These are phyloP conservation scores for Patella pellucida DNA, from an alignment of 2,888 invertebrate species.

Conservation along the genomic window DNA sequence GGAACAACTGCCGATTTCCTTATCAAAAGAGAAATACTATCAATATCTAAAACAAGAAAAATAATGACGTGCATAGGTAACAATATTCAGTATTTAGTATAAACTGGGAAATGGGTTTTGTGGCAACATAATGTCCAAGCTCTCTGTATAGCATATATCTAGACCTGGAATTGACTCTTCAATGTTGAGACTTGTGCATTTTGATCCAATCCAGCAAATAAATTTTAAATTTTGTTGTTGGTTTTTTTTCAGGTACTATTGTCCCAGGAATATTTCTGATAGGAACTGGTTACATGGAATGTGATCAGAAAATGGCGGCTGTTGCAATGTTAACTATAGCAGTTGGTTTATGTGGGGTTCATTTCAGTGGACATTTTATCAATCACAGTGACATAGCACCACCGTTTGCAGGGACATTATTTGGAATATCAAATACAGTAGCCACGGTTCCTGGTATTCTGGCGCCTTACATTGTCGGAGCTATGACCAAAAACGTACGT, in stretches of 20 bases:
- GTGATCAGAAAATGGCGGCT: conserved; percentile 42
- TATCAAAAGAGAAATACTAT: conserved; percentile 23
- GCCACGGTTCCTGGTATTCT: conserved; percentile 42
- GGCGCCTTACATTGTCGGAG: conserved; percentile 41
- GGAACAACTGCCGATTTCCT: conserved; percentile 28
- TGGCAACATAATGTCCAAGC: too few species aligned
- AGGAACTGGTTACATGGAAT: conserved; percentile 52
- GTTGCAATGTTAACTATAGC: conserved; percentile 48
- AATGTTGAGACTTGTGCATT: too few species aligned
- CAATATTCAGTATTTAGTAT: background rate
- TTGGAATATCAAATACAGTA: conserved; percentile 36
- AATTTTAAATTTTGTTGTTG: background rate
- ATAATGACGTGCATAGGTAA: conserved; percentile 28
- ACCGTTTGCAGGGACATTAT: conserved; percentile 38
- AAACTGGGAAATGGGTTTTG: too few species aligned
- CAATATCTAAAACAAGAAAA: conserved; percentile 25
- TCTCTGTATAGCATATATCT: too few species aligned
- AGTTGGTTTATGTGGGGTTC: conserved; percentile 46
- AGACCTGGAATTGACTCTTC: too few species aligned
- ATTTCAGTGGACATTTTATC: conserved; percentile 48
- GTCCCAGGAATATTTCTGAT: conserved; percentile 49
- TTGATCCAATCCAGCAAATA: too few species aligned
- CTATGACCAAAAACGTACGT: conserved; percentile 39
- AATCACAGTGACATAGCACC: conserved; percentile 46
- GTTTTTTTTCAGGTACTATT: conserved; percentile 42